Evolutionary conservation across 2,113 vertebrate genomes (phyloP), one percentile per base, ranked within the genome.

Genomic region (Felis chaus): DNA sequence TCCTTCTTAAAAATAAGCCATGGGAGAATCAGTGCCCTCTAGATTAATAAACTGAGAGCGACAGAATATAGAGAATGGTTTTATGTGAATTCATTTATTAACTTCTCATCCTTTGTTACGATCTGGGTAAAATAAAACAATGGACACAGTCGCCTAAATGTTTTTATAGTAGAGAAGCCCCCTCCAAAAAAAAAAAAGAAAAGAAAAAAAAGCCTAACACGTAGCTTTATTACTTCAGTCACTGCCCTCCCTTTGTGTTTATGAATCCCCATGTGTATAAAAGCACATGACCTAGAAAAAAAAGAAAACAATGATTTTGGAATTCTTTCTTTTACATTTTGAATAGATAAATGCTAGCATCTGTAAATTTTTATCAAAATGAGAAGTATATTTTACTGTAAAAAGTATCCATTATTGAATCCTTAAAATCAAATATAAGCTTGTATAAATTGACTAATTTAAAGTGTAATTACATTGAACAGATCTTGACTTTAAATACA

Each of bases 381-480:
- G 39, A 97, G 87, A 91, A 66, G 36, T 68, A 19, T 39, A 50
- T 55, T 91, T 85, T 36, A 74, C 55, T 63, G 8, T 73, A 84
- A 91, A 89, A 91, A 81, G 1, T 5, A 73, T 71, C 27, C 66
- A 63, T 68, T 82, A 79, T 65, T 88, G n/a, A 96, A 50, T 36
- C 45, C 13, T 85, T 78, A 91, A 87, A 13, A 89, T 87, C 10
- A 87, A 89, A 50, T 48, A 14, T 79, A 95, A 89, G 29, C 15
- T 86, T 96, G 27, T 79, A 88, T 53, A 95, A 95, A 85, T 45
- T 94, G 50, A 85, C 48, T 93, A 66, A 91, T 69, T 95, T 89
- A 88, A 97, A 88, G 91, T 90, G 11, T 66, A 66, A 65, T 81
- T 90, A 19, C 48, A 55, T n/a, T 76, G 45, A 97, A 66, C 1